Percentiles rank a stretch among this genome's conserved stretches.
phyloP scores from a whole-genome alignment of 1,140 invertebrate genomes.

The Drosophila pseudoobscura region DNA sequence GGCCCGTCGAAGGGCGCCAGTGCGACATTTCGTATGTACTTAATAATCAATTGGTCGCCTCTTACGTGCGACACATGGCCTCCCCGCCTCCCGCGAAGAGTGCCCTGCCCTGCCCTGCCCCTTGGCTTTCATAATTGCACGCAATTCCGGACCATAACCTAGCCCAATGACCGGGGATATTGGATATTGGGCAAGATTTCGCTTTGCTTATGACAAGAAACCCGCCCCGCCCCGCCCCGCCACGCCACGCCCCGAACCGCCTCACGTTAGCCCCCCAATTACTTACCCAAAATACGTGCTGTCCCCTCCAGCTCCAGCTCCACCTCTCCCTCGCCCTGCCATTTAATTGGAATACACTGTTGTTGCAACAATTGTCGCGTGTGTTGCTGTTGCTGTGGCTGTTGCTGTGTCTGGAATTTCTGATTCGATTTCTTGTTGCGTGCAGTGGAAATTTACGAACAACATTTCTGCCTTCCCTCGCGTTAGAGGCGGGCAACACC shows the following conservation, averaged over 20 bases:
- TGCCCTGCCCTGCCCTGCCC: not conserved
- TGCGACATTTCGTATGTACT: constrained; percentile 25
- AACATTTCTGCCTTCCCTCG: constrained; percentile 26
- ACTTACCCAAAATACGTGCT: constrained; percentile 23
- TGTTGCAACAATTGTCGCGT: constrained; percentile 61
- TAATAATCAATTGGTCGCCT: constrained; percentile 68
- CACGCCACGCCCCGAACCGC: too few relatives aligned
- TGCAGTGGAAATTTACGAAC: constrained; percentile 39
- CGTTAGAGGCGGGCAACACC: not conserved
- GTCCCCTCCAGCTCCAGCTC: not conserved
- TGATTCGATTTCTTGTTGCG: constrained; percentile 54
- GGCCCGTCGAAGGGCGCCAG: constrained; percentile 50
- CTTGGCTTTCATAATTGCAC: constrained; percentile 71
- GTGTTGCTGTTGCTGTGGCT: constrained; percentile 5
- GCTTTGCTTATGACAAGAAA: constrained; percentile 30
- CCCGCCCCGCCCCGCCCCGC: too few relatives aligned
- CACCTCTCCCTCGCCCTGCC: not conserved
- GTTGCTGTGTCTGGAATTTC: constrained; percentile 56
- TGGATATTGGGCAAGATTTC: constrained; percentile 45
- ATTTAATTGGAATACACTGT: constrained; percentile 54
- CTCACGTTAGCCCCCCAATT: constrained; percentile 1
- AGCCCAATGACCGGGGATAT: constrained; percentile 19
- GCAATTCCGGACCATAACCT: constrained; percentile 51
- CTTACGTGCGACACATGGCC: constrained; percentile 43
- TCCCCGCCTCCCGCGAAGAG: constrained; percentile 17